Evolutionary conservation across 2,888 invertebrate genomes (phyloP).

Genomic region (Fragum sueziense): DNA sequence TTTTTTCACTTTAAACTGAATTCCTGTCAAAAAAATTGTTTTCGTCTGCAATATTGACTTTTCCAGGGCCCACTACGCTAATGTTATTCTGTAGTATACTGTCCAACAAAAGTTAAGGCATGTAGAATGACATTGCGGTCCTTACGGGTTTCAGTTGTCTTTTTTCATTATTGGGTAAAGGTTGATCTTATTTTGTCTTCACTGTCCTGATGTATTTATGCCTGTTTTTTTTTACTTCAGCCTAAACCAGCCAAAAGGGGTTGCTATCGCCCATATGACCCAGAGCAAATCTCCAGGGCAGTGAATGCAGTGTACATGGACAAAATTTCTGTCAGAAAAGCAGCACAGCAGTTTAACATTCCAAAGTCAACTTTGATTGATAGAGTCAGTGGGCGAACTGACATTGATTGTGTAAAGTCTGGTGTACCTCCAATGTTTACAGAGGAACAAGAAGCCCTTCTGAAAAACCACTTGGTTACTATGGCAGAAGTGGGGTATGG

Average conservation of each 20-base stretch:
- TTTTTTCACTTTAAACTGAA: no score
- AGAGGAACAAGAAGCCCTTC: constrained; percentile 25
- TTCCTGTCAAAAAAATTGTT: no score
- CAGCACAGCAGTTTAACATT: constrained; percentile 2
- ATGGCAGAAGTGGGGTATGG: constrained; percentile 39
- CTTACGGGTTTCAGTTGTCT: no score
- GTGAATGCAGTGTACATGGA: no score
- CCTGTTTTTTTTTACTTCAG: no score
- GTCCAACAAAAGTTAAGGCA: no score
- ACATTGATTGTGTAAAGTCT: constrained; percentile 7
- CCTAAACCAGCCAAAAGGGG: constrained; percentile 1
- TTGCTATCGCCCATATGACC: constrained; percentile 1
- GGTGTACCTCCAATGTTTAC: constrained; percentile 4
- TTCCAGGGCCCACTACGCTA: no score
- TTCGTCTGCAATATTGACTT: no score
- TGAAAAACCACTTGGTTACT: neutral
- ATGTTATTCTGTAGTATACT: no score
- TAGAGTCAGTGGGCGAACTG: neutral
- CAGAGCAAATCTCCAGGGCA: neutral
- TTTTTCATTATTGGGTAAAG: no score
- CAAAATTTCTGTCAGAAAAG: neutral
- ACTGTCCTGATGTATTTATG: no score
- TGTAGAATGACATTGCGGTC: no score
- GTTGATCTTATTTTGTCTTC: neutral
- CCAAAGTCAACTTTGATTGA: constrained; percentile 4